A percentile compares a stretch with the other conserved stretches of the same genome.
phyloP scores from a whole-genome alignment of 2,888 invertebrate species.

The Papilio protenor region DNA sequence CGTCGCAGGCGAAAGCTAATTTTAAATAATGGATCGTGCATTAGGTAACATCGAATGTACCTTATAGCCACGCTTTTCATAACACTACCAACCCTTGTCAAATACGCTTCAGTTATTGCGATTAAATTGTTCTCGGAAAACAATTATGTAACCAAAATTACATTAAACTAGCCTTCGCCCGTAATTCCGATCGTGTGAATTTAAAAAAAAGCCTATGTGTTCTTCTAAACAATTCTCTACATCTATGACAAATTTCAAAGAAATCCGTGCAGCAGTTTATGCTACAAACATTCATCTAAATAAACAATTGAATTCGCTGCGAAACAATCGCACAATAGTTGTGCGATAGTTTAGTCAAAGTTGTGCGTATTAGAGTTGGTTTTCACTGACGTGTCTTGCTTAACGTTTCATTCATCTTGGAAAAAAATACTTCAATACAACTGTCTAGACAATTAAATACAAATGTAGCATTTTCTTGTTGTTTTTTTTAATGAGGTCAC shows the following conservation, averaged over 20 bases:
- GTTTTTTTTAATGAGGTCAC: too few relatives aligned
- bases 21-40: neutral
- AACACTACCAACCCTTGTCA: slow-evolving; percentile 18
- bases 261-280: neutral
- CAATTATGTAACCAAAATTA: slow-evolving; percentile 9
- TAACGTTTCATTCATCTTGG: too few relatives aligned
- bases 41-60: neutral
- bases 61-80: slow-evolving; percentile 5
- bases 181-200: neutral
- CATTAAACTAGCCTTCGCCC: neutral
- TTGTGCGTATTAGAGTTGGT: too few relatives aligned
- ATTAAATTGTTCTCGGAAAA: slow-evolving; percentile 13
- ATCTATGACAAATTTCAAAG: too few relatives aligned
- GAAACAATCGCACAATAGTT: too few relatives aligned
- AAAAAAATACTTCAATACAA: too few relatives aligned
- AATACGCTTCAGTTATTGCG: neutral
- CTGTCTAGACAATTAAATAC: too few relatives aligned
- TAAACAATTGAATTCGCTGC: too few relatives aligned
- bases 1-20: too few relatives aligned
- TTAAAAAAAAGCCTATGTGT: neutral
- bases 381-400: too few relatives aligned
- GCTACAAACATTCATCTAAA: neutral
- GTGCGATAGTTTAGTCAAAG: too few relatives aligned
- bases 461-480: too few relatives aligned
- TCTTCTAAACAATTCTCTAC: neutral